These are phyloP conservation scores for Dolichomitus sp. DNA, from an alignment of 2,888 invertebrate species.

Conservation along the genomic window DNA sequence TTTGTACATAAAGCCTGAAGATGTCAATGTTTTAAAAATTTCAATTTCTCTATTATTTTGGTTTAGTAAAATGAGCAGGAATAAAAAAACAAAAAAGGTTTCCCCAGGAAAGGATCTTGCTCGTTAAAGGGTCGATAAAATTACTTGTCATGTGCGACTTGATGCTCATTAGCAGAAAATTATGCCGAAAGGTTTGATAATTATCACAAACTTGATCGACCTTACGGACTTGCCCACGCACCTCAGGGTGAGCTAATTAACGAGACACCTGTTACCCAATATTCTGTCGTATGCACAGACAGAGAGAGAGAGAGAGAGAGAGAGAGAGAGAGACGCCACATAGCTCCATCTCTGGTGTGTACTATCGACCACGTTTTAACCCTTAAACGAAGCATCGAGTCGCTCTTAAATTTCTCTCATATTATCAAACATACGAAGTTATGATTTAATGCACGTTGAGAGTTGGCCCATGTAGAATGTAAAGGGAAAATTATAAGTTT, in stretches of 20 bases:
- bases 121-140: too few relatives aligned
- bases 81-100: too few relatives aligned
- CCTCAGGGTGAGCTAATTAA: slow-evolving; percentile 50
- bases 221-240: neutral
- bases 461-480: neutral
- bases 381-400: neutral
- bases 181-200: slow-evolving; percentile 32
- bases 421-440: neutral
- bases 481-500: neutral
- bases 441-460: neutral
- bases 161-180: neutral
- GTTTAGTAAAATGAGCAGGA: too few relatives aligned
- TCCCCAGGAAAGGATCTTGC: too few relatives aligned
- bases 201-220: slow-evolving; percentile 45
- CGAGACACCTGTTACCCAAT: slow-evolving; percentile 68
- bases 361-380: slow-evolving; percentile 13
- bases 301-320: neutral
- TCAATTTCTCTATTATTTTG: too few relatives aligned
- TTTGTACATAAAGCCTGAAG: too few relatives aligned
- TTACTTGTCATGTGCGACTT: neutral
- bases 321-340: neutral
- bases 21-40: too few relatives aligned
- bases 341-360: neutral
- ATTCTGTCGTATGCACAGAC: slow-evolving; percentile 24
- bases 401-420: neutral